These are phyloP conservation scores for Himantopus leucocephalus DNA, from an alignment of 2,113 vertebrate species.

Conservation along the genomic window DNA sequence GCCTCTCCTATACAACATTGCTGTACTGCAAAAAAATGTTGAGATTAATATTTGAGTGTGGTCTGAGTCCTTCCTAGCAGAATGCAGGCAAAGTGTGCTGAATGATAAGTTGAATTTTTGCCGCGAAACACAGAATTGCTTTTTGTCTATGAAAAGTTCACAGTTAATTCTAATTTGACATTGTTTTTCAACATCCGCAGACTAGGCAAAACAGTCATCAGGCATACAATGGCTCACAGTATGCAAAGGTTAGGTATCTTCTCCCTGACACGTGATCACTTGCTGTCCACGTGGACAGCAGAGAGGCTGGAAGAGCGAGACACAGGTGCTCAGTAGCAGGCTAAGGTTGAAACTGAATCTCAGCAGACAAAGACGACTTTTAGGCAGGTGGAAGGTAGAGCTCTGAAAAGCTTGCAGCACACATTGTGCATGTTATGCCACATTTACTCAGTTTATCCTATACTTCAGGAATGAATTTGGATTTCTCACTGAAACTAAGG, in stretches of 20 bases:
- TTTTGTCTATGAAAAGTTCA: background rate
- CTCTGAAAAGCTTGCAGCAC: background rate
- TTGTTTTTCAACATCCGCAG: background rate
- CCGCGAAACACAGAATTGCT: background rate
- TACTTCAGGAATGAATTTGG: accelerated
- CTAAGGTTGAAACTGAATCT: background rate
- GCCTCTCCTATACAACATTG: background rate
- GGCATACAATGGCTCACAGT: background rate
- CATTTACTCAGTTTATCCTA: background rate
- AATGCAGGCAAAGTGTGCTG: background rate
- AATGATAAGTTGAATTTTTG: background rate
- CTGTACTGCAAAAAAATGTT: accelerated
- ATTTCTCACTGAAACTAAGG: background rate
- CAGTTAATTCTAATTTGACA: background rate
- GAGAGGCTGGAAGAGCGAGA: background rate
- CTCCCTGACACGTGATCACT: background rate
- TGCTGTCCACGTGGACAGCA: accelerated
- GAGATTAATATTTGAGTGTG: background rate
- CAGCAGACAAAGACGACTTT: background rate
- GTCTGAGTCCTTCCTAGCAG: background rate
- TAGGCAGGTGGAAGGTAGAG: background rate
- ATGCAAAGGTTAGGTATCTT: background rate
- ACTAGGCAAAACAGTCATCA: background rate
- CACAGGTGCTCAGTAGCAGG: background rate
- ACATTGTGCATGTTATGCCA: background rate